Base-by-base conservation (phyloP, 2,888 invertebrate genomes). In the Clunio marinus region DNA sequence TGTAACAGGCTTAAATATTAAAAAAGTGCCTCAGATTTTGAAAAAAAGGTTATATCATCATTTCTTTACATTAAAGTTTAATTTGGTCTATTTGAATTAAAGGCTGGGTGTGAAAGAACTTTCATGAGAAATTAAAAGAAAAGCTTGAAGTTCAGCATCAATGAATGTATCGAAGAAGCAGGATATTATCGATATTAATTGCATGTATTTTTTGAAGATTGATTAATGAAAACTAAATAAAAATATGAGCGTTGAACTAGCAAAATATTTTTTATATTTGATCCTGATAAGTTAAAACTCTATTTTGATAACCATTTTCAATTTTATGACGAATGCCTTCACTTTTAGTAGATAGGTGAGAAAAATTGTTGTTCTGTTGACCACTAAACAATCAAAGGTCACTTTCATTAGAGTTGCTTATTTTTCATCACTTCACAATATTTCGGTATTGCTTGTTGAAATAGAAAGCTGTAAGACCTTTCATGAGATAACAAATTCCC, bases 1-100 rank as follows among this genome's bases (percentile, higher is more conserved):
- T 22, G 51, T 51, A n/a, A n/a, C 51, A 51, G 51, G 51, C 51
- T 51, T 51, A 51, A 51, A 51, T 20, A 20, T 51, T 8, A 51
- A 51, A 51, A 51, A 51, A 51, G 51, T 51, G 51, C 51, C 51
- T 51, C 51, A 51, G 51, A 17, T n/a, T n/a, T 51, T 51, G 51
- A 51, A 51, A 8, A 51, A 51, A 5, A 3, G n/a, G 32, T 32
- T 32, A 7, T 51, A 5, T 51, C 7, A 22, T 51, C 3, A 51
- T 51, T 51, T 17, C 22, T 41, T n/a, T 51, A 22, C 17, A n/a
- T 51, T 51, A 17, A 3, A 41, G 15, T 41, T 41, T 3, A 41
- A 5, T 41, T 5, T 51, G 20, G 17, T 51, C 22, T 51, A 22
- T 20, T n/a, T 51, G 51, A 51, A 22, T 51, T 22, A 13, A 22